Base-by-base conservation (phyloP, 1,140 invertebrate species). In the Ruditapes philippinarum region DNA sequence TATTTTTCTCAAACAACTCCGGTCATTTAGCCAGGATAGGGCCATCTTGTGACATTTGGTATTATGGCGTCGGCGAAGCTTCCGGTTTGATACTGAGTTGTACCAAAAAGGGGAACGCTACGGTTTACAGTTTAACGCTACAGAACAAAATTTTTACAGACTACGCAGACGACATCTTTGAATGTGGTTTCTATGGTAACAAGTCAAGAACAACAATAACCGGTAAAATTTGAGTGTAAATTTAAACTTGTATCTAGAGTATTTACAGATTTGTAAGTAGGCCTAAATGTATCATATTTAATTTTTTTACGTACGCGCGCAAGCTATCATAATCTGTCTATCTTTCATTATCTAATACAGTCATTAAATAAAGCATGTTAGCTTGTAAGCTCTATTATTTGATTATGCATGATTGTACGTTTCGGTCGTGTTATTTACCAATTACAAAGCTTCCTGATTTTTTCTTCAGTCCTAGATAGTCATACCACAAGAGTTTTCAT, bases 171-270 rank as follows among this genome's bases (percentile, higher is more conserved):
- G 65, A 70, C 4, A 31, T 42, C 7, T 70, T 33, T 33, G 4
- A 70, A 40, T 70, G 65, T 70, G 65, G 65, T 70, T 70, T 70
- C 65, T 70, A 70, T 70, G 65, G 65, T 11, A 70, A 70, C 38
- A 70, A 70, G n/a, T 25, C 65, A 22, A 17, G 0, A 42, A 70
- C 38, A 42, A 42, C 38, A 5, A 3, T 70, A 28, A 70, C 33
- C 5, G 65, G 38, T 70, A 42, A 42, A 36, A 33, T 28, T 54
- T 54, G 4, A 54, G 22, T 14, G 42, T n/a, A n/a, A n/a, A n/a
- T n/a, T n/a, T n/a, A n/a, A n/a, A n/a, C n/a, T n/a, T n/a, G n/a
- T n/a, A n/a, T n/a, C n/a, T n/a, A n/a, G n/a, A n/a, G n/a, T n/a
- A n/a, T n/a, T n/a, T n/a, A n/a, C n/a, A n/a, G n/a, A n/a, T n/a